Evolutionary conservation across 1,140 invertebrate genomes (phyloP), one percentile per base, ranked within the genome.

Genomic region (Littorina saxatilis): DNA sequence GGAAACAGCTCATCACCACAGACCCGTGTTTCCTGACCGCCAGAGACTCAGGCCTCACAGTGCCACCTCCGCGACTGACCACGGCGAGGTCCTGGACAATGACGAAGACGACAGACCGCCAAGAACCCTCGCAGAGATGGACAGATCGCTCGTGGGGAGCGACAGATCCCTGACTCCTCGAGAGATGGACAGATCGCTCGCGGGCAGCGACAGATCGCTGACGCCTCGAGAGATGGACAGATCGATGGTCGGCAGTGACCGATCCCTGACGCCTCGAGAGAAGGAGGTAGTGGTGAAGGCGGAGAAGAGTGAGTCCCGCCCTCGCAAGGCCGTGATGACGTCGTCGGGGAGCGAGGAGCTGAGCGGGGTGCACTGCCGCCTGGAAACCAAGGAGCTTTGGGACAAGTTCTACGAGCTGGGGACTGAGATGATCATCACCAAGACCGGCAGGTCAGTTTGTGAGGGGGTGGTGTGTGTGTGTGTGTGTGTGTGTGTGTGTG

Each of bases 351-450:
- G 87, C 82, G 84, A 87, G 50, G 87, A 90, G 68, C 68, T 92
- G 55, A 87, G 86, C 5, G 84, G 82, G 47, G 85, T 92, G 15
- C 84, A 90, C n/a, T 92, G 91, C 81, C 85, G 88, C 29, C 87
- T 92, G 79, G 92, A 92, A 85, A 92, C 92, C 0, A 91, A 92
- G 79, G 98, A 99, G 90, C 94, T 99, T 82, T 99, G 99, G 99
- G 97, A 99, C 93, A 98, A 99, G 93, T 99, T 99, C 92, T 97
- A 99, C 93, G 98, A 99, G 91, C 95, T 99, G 75, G 98, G 98
- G 88, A 99, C 98, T 80, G 99, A 99, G 84, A 99, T 99, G 99
- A 99, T 99, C 92, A 99, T 99, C 94, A 99, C 99, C 85, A 99
- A 99, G 93, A 98, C 98, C 92, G 98, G 98, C 94, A 96, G 98